Percentiles rank a stretch among this genome's conserved stretches.
Evolutionary conservation across 2,888 invertebrate genomes (phyloP).

Genomic region (Torymus tubicola): DNA sequence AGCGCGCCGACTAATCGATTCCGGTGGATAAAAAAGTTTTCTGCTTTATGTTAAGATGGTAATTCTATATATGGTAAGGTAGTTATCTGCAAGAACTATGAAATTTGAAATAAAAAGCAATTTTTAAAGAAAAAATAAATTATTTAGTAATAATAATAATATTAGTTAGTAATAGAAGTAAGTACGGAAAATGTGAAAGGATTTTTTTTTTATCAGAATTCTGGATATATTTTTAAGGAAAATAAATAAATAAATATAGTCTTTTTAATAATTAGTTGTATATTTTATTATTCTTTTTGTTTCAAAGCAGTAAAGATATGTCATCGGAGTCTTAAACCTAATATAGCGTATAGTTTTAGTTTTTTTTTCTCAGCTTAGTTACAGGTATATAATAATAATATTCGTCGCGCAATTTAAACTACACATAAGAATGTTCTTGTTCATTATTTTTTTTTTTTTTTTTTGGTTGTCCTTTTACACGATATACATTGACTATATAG

Average conservation of each 20-base stretch:
- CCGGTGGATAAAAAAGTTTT: no score
- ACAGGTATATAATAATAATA: constrained; percentile 34
- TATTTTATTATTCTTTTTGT: constrained; percentile 55
- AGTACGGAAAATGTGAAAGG: no score
- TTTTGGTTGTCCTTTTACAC: constrained; percentile 30
- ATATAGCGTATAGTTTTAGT: constrained; percentile 39
- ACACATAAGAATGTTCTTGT: constrained; percentile 29
- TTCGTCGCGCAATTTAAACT: constrained; percentile 45
- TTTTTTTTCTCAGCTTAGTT: constrained; percentile 34
- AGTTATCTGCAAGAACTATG: no score
- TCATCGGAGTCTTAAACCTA: constrained; percentile 53
- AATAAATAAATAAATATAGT: not conserved
- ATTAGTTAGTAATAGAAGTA: no score
- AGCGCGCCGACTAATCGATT: no score
- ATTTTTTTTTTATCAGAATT: no score
- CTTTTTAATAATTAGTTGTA: constrained; percentile 23
- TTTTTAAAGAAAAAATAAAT: no score
- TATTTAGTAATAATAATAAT: no score
- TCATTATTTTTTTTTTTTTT: no score
- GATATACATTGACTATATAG: constrained; percentile 46
- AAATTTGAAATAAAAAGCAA: no score
- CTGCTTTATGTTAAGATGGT: no score
- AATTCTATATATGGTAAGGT: no score
- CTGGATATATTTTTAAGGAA: not conserved
- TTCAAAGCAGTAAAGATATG: constrained; percentile 56